Evolutionary conservation across 2,113 vertebrate genomes (phyloP), one percentile per base, ranked within the genome.

Genomic region (Heteronetta atricapilla): DNA sequence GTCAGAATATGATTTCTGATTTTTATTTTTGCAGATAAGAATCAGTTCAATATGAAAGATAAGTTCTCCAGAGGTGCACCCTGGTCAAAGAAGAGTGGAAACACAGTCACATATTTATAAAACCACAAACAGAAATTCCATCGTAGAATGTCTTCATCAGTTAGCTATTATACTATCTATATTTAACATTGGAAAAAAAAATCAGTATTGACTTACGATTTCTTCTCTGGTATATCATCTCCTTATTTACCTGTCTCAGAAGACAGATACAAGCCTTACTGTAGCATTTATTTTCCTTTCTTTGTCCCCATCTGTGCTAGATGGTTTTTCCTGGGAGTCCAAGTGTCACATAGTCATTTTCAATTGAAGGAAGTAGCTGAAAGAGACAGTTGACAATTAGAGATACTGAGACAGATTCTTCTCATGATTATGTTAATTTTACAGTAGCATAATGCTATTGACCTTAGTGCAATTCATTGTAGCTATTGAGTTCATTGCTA

Each of bases 271-370:
- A 83, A 68, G 59, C 31, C 60, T 85, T 42, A 40, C 60, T n/a
- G 69, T 64, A 66, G 15, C 25, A 58, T 95, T 86, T 95, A 90
- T 87, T 69, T 42, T 92, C 89, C 63, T 95, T 68, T 60, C 75
- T 94, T 89, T 75, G 13, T 59, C 46, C 42, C 20, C 3, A 11
- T 13, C 59, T 89, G 76, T 14, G 46, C 11, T 62, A 55, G 38
- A 84, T 60, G 58, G 14, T 46, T 95, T 94, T 90, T 64, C 78
- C 69, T 72, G 67, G 55, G 58, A 94, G 56, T 69, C 20, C 62
- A 48, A 63, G 16, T n/a, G 66, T 73, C 73, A 82, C 66, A 12
- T 8, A 36, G 62, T 38, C 59, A 78, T 40, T 81, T 59, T 50
- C 83, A 93, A 19, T 31, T 91, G 81, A 62, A 72, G 56, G 34